These are phyloP conservation scores for Himalopsyche anomala DNA, from an alignment of 2,888 invertebrate genomes.

Conservation along the genomic window DNA sequence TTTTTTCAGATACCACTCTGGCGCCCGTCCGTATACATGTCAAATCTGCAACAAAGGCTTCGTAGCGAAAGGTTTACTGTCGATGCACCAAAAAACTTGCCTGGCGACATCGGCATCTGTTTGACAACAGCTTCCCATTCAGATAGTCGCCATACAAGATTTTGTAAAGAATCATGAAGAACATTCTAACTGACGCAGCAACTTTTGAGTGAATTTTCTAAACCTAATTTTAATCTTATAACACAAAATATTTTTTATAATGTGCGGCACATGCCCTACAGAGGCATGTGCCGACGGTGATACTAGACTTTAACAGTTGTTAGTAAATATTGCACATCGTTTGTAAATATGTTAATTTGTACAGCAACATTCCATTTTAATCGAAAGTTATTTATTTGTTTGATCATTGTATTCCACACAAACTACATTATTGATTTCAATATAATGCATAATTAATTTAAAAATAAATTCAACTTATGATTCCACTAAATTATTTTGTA, in stretches of 20 bases:
- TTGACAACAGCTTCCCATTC: neutral
- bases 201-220: neutral
- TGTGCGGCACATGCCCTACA: neutral
- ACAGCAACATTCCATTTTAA: neutral
- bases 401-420: neutral
- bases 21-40: constrained; percentile 79
- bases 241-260: too few species aligned
- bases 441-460: too few species aligned
- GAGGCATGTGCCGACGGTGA: neutral
- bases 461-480: too few species aligned
- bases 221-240: neutral
- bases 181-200: neutral
- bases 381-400: neutral
- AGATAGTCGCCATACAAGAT: neutral
- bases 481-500: too few species aligned
- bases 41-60: constrained; percentile 79
- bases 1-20: constrained; percentile 75
- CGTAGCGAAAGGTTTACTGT: constrained; percentile 79
- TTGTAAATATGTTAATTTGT: neutral
- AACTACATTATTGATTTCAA: too few species aligned
- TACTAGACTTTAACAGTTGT: neutral
- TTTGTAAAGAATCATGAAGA: neutral
- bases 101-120: constrained; percentile 16
- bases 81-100: constrained; percentile 78
- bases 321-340: neutral